Percentiles rank a stretch among this genome's conserved stretches.
Conservation (phyloP, 2,797 vertebrate genomes). For the Hirundo rustica region DNA sequence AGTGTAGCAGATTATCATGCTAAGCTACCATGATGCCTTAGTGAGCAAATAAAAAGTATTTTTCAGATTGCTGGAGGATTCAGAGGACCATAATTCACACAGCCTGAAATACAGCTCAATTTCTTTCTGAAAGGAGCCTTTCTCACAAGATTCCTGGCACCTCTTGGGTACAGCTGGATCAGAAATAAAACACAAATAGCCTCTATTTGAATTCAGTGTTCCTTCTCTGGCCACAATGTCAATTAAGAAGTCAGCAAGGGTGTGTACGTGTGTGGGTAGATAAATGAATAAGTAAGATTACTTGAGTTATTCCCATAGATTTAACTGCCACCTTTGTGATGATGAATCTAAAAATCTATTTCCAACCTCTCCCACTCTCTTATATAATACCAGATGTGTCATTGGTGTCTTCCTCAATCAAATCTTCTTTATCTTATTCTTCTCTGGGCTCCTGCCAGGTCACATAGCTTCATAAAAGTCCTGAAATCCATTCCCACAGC, state of each 20-base stretch:
- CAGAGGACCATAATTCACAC: neutral
- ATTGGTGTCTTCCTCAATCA: slow-evolving; percentile 24
- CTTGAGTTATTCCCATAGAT: slow-evolving; percentile 25
- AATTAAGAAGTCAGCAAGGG: slow-evolving; percentile 54
- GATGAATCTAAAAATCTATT: slow-evolving; percentile 20
- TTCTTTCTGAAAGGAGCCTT: slow-evolving; percentile 34
- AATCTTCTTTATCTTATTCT: neutral
- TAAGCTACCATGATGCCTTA: neutral
- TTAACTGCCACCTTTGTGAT: slow-evolving; percentile 20
- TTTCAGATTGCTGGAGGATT: neutral
- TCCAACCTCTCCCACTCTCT: slow-evolving; percentile 26
- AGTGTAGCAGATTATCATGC: neutral
- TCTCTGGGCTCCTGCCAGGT: slow-evolving; percentile 27
- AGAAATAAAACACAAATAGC: slow-evolving; percentile 37
- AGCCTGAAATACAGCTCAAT: slow-evolving; percentile 20
- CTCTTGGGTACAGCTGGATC: slow-evolving; percentile 37
- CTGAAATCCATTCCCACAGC: slow-evolving; percentile 41
- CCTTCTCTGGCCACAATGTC: neutral
- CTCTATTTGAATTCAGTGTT: slow-evolving; percentile 35
- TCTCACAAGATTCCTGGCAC: slow-evolving; percentile 48
- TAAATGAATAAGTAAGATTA: slow-evolving; percentile 13
- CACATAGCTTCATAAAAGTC: slow-evolving; percentile 4
- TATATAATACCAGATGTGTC: neutral
- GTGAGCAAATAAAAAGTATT: neutral
- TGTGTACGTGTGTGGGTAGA: slow-evolving; percentile 21